Evolutionary conservation across 2,113 vertebrate genomes (phyloP).

Genomic region (Hypocryptadius cinnamomeus): DNA sequence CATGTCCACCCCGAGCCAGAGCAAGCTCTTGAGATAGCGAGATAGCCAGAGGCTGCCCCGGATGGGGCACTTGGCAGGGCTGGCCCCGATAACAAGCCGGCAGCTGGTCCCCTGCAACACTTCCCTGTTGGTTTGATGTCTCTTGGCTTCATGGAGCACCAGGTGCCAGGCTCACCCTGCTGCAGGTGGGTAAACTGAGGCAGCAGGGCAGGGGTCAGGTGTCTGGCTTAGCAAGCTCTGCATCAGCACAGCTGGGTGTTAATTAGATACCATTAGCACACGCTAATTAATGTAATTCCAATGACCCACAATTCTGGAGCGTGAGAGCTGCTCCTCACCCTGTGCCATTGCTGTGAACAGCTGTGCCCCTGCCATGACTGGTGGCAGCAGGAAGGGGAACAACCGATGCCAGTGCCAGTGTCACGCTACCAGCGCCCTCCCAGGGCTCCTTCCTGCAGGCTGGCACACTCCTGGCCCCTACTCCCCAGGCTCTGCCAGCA

Average conservation of each 20-base stretch:
- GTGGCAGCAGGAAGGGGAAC: neutral
- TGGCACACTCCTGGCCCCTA: neutral
- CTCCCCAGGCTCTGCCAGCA: neutral
- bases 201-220: neutral
- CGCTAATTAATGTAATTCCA: slow-evolving; percentile 34
- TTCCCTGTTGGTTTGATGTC: neutral
- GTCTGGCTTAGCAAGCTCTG: slow-evolving; percentile 1
- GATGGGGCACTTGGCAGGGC: neutral
- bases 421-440: neutral
- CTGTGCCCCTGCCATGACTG: neutral
- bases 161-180: neutral
- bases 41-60: neutral
- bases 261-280: slow-evolving; percentile 39
- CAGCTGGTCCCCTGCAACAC: neutral
- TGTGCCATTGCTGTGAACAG: neutral
- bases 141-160: neutral
- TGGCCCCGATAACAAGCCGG: neutral
- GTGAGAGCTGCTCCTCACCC: slow-evolving; percentile 45
- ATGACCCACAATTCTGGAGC: slow-evolving; percentile 33
- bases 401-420: neutral
- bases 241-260: neutral
- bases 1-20: neutral
- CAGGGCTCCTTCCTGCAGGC: neutral
- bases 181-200: slow-evolving; percentile 26
- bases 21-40: neutral